Conservation (phyloP, 2,888 invertebrate species). For the Mimas tiliae region DNA sequence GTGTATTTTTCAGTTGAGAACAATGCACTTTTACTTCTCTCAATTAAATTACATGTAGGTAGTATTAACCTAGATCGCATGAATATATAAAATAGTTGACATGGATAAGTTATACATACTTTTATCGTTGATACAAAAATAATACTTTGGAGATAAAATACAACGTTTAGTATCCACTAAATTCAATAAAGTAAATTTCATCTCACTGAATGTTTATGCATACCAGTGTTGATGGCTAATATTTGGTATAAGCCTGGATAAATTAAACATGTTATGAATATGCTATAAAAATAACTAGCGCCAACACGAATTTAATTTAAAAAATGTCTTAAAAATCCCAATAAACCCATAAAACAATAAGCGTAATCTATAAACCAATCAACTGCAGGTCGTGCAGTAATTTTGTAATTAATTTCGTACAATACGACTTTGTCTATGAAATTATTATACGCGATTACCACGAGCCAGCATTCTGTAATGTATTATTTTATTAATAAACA, state of each 20-base stretch:
- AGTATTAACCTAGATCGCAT: not conserved
- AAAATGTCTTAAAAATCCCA: not conserved
- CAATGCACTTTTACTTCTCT: not conserved
- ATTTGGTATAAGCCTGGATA: not conserved
- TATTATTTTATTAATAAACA: slow-evolving; percentile 34
- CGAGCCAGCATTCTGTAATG: not conserved
- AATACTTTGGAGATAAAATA: not conserved
- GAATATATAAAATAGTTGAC: not conserved
- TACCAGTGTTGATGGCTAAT: not conserved
- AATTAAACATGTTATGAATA: not conserved
- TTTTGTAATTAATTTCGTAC: slow-evolving; percentile 18
- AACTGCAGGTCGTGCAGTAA: slow-evolving; percentile 3
- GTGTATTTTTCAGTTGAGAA: not conserved
- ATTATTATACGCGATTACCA: not conserved
- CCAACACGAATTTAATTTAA: not conserved
- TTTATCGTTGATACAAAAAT: not conserved
- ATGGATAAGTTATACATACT: not conserved
- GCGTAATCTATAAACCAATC: slow-evolving; percentile 4
- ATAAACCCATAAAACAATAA: slow-evolving; percentile 1
- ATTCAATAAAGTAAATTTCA: not conserved
- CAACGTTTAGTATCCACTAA: not conserved
- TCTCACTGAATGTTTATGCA: not conserved
- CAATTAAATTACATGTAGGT: not conserved
- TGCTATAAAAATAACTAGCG: not conserved
- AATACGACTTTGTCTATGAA: slow-evolving; percentile 12